phyloP scores from a whole-genome alignment of 2,888 invertebrate species.

The Melanargia galathea region DNA sequence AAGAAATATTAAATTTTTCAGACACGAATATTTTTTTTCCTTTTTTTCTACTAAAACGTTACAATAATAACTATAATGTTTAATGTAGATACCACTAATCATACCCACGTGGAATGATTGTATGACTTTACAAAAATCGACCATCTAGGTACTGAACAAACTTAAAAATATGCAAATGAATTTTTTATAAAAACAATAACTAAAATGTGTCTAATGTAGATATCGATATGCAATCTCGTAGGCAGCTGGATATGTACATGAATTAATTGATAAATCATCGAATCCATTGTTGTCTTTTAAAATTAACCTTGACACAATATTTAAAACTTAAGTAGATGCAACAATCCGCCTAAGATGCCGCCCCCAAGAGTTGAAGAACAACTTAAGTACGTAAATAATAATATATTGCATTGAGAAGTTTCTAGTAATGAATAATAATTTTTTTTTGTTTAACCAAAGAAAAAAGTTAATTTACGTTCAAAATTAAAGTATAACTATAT shows the following conservation, averaged over 20 bases:
- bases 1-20: too few relatives aligned
- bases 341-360: constrained; percentile 33
- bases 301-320: constrained; percentile 62
- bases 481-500: too few relatives aligned
- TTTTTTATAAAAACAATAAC: constrained; percentile 39
- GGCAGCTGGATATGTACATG: constrained; percentile 50
- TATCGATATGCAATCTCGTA: constrained; percentile 43
- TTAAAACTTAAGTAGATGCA: constrained; percentile 24
- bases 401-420: neutral
- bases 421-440: too few relatives aligned
- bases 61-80: too few relatives aligned
- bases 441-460: too few relatives aligned
- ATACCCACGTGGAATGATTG: too few relatives aligned
- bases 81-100: too few relatives aligned
- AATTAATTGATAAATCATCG: constrained; percentile 52
- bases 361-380: neutral
- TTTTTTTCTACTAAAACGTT: too few relatives aligned
- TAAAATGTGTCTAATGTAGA: constrained; percentile 41
- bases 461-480: too few relatives aligned
- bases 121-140: too few relatives aligned
- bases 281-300: constrained; percentile 52
- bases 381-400: neutral
- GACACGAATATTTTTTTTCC: too few relatives aligned
- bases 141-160: too few relatives aligned
- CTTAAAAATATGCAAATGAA: constrained; percentile 21